Conservation (phyloP, 2,888 invertebrate species). For the Acheta domesticus region DNA sequence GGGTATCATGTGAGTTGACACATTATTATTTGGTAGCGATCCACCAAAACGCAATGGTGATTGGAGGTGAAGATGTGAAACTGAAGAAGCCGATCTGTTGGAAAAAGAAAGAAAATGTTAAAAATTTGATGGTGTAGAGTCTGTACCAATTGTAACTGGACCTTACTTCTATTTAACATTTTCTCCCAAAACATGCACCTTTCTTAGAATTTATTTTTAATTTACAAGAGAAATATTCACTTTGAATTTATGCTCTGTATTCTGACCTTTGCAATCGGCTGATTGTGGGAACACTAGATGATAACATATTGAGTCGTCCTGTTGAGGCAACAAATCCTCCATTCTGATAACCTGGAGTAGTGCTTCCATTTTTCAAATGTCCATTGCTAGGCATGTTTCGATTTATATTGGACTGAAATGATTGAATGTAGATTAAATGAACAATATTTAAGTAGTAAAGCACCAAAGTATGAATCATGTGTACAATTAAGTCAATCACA, state of each 20-base stretch:
- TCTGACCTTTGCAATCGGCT: neutral
- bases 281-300: neutral
- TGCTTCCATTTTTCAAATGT: constrained; percentile 21
- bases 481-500: neutral
- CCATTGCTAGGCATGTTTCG: neutral
- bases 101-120: neutral
- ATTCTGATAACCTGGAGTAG: constrained; percentile 18
- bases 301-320: neutral
- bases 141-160: no score
- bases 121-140: neutral
- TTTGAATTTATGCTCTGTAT: neutral
- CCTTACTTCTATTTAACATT: no score
- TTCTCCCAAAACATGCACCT: no score
- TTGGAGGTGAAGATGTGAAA: neutral
- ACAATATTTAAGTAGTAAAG: neutral
- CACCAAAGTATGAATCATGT: neutral
- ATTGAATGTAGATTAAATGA: neutral
- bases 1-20: neutral
- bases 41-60: neutral
- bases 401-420: constrained; percentile 22
- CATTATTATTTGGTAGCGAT: constrained; percentile 21
- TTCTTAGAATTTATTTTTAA: no score
- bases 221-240: no score
- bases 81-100: constrained; percentile 18
- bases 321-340: constrained; percentile 21